These are phyloP conservation scores for Irena cyanogastra DNA, from an alignment of 2,113 vertebrate species.

Conservation along the genomic window DNA sequence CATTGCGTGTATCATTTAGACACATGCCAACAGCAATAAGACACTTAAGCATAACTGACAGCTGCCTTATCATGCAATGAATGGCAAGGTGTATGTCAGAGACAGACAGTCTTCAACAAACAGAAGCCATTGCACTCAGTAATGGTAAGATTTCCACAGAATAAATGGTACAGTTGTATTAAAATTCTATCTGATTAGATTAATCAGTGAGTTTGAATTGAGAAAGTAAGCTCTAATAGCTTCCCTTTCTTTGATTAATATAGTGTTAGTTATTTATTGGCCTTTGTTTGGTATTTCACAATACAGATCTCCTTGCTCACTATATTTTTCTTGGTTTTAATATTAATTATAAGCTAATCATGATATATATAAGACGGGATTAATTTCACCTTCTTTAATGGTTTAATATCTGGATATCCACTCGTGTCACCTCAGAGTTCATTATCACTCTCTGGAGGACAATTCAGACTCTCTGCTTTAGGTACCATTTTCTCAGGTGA, in stretches of 20 bases:
- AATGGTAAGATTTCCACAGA: neutral
- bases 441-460: slow-evolving; percentile 23
- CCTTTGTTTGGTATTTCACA: neutral
- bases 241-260: neutral
- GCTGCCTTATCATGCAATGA: neutral
- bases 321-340: neutral
- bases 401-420: neutral
- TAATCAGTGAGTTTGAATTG: neutral
- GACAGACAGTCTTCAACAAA: neutral
- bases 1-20: neutral
- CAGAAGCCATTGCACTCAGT: neutral
- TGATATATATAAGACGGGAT: neutral
- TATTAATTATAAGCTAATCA: neutral
- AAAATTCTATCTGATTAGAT: neutral
- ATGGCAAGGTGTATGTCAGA: neutral
- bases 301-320: neutral
- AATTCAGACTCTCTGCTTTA: neutral
- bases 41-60: neutral
- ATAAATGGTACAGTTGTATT: neutral
- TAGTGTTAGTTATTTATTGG: neutral
- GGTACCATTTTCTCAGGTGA: slow-evolving; percentile 7
- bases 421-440: neutral
- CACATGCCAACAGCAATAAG: neutral
- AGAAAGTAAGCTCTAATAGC: neutral
- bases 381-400: slow-evolving; percentile 6